Percentiles rank a stretch among this genome's conserved stretches.
These are phyloP conservation scores for Acropternis orthonyx DNA, from an alignment of 2,797 vertebrate species.

Conservation along the genomic window DNA sequence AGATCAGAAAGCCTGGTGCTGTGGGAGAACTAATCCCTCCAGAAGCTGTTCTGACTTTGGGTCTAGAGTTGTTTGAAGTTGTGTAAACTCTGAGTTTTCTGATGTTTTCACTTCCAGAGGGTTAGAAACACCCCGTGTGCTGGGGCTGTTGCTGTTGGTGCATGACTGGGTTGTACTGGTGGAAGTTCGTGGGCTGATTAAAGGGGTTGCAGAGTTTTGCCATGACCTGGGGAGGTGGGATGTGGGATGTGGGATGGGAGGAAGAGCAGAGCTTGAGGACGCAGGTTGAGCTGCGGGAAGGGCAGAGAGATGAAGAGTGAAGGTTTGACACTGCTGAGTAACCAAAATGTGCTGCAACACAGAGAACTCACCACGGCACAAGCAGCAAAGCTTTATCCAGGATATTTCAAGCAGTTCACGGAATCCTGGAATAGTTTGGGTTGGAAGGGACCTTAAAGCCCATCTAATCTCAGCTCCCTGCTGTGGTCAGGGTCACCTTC, in stretches of 20 bases:
- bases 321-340: not conserved
- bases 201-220: not conserved
- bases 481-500: not conserved
- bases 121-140: not conserved
- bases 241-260: not conserved
- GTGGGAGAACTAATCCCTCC: constrained; percentile 21
- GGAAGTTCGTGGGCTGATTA: not conserved
- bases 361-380: not conserved
- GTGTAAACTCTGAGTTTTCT: not conserved
- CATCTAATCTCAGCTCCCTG: not conserved
- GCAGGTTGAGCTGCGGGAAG: not conserved
- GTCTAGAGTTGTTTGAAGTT: constrained; percentile 5
- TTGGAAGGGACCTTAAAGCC: not conserved
- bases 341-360: not conserved
- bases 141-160: not conserved
- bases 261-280: not conserved
- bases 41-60: not conserved
- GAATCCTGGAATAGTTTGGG: not conserved
- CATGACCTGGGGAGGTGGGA: not conserved
- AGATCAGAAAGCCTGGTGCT: not conserved
- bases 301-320: not conserved
- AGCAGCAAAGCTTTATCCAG: not conserved
- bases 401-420: not conserved
- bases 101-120: constrained; percentile 1
- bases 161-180: not conserved